These are phyloP conservation scores for Acanthurus tractus DNA, from an alignment of 2,797 vertebrate genomes.

Conservation along the genomic window DNA sequence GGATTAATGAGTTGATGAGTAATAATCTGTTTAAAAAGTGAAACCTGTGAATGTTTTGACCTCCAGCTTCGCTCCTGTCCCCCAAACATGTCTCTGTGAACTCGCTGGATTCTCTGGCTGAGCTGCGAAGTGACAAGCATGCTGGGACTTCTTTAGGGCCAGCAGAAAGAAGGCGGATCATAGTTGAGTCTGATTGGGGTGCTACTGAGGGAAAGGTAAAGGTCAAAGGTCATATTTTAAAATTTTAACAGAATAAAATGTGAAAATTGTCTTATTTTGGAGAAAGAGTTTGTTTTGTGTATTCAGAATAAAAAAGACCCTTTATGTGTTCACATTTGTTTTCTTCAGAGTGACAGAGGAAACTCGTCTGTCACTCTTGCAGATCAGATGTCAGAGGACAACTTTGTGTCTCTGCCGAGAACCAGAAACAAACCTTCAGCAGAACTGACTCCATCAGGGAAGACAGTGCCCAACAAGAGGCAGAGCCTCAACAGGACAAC, in stretches of 20 bases:
- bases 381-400: constrained; percentile 33
- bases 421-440: neutral
- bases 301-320: neutral
- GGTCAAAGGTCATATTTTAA: constrained; percentile 20
- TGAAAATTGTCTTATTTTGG: too few relatives aligned
- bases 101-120: constrained; percentile 44
- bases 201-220: constrained; percentile 14
- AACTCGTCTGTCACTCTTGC: neutral
- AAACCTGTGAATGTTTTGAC: neutral
- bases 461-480: neutral
- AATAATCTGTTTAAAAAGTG: too few relatives aligned
- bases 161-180: neutral
- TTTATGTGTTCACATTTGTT: neutral
- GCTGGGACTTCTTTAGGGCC: constrained; percentile 30
- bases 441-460: neutral
- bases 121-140: constrained; percentile 36
- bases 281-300: too few relatives aligned
- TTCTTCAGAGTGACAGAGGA: constrained; percentile 11
- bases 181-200: neutral
- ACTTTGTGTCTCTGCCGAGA: neutral
- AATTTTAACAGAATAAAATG: too few relatives aligned
- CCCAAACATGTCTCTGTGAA: constrained; percentile 28
- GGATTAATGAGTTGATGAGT: too few relatives aligned
- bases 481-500: constrained; percentile 11
- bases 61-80: neutral